These are phyloP conservation scores for Pristionchus mayeri DNA, from an alignment of 2,888 invertebrate species.

Conservation along the genomic window DNA sequence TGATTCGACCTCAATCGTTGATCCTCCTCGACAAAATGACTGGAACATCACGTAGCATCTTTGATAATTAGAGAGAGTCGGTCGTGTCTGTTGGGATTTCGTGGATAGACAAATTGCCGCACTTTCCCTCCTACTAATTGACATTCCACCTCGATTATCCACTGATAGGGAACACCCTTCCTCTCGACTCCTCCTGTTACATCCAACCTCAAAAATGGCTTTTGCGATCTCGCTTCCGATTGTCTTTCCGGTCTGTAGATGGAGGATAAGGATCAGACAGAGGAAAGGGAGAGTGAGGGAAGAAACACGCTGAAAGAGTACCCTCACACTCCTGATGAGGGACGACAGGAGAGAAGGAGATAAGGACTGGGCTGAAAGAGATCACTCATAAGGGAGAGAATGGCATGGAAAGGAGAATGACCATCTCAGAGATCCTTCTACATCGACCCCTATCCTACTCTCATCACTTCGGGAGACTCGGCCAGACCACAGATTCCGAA, in stretches of 20 bases:
- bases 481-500: not conserved
- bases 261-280: slow-evolving; percentile 13
- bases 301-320: slow-evolving; percentile 27
- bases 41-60: too few relatives aligned
- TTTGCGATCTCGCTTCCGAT: not conserved
- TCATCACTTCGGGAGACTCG: not conserved
- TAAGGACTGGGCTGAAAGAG: not conserved
- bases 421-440: not conserved
- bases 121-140: not conserved
- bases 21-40: too few relatives aligned
- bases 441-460: slow-evolving; percentile 30
- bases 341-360: not conserved
- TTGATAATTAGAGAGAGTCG: not conserved
- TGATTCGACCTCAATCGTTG: too few relatives aligned
- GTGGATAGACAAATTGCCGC: slow-evolving; percentile 4
- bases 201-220: slow-evolving; percentile 30
- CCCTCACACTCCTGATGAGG: not conserved
- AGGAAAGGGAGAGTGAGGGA: not conserved
- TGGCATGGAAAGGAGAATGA: not conserved
- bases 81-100: too few relatives aligned
- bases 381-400: not conserved
- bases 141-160: slow-evolving; percentile 7
- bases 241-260: not conserved
- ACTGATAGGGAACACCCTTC: too few relatives aligned
- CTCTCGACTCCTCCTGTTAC: slow-evolving; percentile 9